phyloP scores from a whole-genome alignment of 2,113 vertebrate genomes.

The Meriones unguiculatus region DNA sequence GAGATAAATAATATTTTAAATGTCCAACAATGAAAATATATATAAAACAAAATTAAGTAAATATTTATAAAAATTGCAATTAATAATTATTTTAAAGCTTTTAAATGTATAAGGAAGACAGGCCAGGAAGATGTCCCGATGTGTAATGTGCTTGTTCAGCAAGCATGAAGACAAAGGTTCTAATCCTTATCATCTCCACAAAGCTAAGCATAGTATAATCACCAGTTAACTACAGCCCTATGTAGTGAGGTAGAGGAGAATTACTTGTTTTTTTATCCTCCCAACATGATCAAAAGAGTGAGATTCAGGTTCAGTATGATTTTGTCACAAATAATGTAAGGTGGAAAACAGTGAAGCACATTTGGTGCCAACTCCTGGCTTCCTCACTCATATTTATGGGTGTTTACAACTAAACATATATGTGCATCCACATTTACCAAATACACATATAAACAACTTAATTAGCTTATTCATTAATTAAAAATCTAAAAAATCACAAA shows the following conservation, averaged over 20 bases:
- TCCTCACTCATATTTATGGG: neutral
- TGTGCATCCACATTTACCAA: neutral
- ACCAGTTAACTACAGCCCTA: neutral
- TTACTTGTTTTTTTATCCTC: neutral
- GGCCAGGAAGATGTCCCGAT: too few relatives aligned
- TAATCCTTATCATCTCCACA: neutral
- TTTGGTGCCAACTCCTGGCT: too few relatives aligned
- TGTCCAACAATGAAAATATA: neutral
- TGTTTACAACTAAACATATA: neutral
- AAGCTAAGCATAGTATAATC: neutral
- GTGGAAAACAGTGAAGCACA: neutral
- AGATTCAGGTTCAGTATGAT: neutral
- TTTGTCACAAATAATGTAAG: neutral
- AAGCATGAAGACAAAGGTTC: neutral
- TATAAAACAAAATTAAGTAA: neutral
- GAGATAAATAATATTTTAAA: neutral
- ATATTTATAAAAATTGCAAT: too few relatives aligned
- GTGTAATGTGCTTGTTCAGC: accelerated
- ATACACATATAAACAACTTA: neutral
- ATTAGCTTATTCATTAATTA: neutral
- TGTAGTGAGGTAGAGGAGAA: neutral
- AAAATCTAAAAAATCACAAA: neutral
- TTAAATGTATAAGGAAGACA: neutral
- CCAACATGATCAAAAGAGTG: neutral
- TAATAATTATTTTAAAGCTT: neutral